phyloP scores from a whole-genome alignment of 2,113 vertebrate species.

The Phrynocephalus versicolor region DNA sequence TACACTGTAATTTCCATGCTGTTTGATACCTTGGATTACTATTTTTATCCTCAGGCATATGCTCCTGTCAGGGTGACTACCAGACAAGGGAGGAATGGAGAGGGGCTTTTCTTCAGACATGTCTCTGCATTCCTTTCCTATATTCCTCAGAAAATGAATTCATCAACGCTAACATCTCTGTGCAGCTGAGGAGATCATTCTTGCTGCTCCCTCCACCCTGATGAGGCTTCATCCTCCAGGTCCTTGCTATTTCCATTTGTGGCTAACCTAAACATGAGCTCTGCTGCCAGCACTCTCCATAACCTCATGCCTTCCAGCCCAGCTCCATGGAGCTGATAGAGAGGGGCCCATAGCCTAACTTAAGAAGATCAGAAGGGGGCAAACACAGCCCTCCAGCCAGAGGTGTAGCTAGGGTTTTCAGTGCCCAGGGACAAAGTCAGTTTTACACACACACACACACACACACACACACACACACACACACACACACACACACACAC shows the following conservation, averaged over 20 bases:
- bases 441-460: no score
- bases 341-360: no score
- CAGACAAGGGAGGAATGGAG: not conserved
- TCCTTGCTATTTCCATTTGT: not conserved
- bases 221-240: not conserved
- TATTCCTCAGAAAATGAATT: no score
- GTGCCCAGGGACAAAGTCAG: no score
- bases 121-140: not conserved
- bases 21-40: no score
- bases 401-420: no score
- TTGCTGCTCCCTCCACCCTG: not conserved
- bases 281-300: not conserved
- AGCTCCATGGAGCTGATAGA: not conserved
- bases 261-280: not conserved
- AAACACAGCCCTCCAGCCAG: not conserved
- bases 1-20: no score
- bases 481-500: no score
- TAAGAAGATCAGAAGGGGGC: not conserved
- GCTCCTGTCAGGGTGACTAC: not conserved
- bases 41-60: not conserved
- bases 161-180: not conserved
- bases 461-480: no score
- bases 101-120: not conserved
- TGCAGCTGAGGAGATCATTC: not conserved
- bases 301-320: not conserved